These are phyloP conservation scores for Selenia dentaria DNA, from an alignment of 2,888 invertebrate species.

Conservation along the genomic window DNA sequence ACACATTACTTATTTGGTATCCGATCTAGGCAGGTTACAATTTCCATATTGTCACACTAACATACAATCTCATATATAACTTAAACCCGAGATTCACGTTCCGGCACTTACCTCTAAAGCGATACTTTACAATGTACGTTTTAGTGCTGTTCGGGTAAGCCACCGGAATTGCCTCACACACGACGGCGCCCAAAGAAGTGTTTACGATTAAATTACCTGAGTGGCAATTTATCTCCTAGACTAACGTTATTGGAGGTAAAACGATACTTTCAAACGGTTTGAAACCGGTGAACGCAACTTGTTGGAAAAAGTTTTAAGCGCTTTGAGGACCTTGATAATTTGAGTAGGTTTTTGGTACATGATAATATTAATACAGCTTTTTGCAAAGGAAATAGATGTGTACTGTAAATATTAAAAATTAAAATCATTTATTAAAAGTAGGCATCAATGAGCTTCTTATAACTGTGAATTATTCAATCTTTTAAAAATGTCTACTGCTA, in stretches of 20 bases:
- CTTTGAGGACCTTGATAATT: background rate
- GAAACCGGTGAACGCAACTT: background rate
- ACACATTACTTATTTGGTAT: too few species aligned
- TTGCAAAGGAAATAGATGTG: too few species aligned
- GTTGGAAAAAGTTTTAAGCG: constrained; percentile 2
- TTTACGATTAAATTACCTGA: constrained; percentile 4
- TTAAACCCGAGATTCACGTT: background rate
- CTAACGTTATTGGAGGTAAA: constrained; percentile 13
- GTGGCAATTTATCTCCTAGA: constrained; percentile 1
- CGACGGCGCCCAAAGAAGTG: constrained; percentile 1
- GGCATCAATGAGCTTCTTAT: too few species aligned
- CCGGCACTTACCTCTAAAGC: background rate
- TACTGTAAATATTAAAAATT: too few species aligned
- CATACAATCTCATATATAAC: too few species aligned
- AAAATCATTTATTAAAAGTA: too few species aligned
- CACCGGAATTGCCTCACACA: background rate
- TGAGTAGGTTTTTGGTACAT: background rate
- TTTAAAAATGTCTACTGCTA: too few species aligned
- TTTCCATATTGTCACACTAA: too few species aligned
- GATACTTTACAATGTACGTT: constrained; percentile 8
- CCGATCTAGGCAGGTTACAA: too few species aligned
- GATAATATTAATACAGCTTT: too few species aligned
- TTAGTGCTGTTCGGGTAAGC: background rate
- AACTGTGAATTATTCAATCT: too few species aligned
- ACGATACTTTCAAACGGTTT: constrained; percentile 14